Evolutionary conservation across 2,888 invertebrate genomes (phyloP).

Genomic region (Philhelius pedissequus): DNA sequence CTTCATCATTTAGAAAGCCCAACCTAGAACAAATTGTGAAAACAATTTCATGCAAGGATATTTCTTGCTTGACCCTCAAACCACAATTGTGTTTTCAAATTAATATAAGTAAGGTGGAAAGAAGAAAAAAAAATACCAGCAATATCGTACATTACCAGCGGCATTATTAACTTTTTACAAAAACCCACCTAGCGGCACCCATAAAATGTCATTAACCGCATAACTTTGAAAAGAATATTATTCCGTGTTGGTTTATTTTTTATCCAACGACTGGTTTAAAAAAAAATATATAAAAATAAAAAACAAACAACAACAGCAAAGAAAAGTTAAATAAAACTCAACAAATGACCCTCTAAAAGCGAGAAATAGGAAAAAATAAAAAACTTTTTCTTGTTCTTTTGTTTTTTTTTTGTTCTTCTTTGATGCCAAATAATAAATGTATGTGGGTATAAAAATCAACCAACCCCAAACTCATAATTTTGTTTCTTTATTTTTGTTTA

Average conservation of each 20-base stretch:
- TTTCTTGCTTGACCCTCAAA: conserved; percentile 1
- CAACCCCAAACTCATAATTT: conserved; percentile 13
- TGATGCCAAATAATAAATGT: neutral
- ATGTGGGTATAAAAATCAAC: neutral
- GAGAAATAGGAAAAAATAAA: neutral
- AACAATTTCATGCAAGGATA: conserved; percentile 26
- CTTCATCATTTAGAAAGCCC: conserved; percentile 2
- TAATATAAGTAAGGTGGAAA: neutral
- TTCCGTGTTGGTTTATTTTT: conserved; percentile 7
- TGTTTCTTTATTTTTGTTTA: conserved; percentile 14
- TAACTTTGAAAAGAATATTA: conserved; percentile 27
- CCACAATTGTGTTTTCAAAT: neutral
- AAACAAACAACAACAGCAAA: neutral
- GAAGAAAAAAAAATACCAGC: neutral
- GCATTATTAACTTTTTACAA: conserved; percentile 4
- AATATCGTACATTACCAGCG: conserved; percentile 3
- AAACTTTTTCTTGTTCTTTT: no score
- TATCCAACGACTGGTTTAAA: neutral
- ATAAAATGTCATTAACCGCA: conserved; percentile 54
- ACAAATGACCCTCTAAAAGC: conserved; percentile 18
- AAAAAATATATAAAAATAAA: neutral
- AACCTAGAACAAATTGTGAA: conserved; percentile 18
- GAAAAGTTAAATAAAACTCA: conserved; percentile 10
- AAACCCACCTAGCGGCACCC: conserved; percentile 20
- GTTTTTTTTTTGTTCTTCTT: neutral